A percentile compares a stretch with the other conserved stretches of the same genome.
phyloP scores from a whole-genome alignment of 2,888 invertebrate genomes.

The Cylloceria caligata region DNA sequence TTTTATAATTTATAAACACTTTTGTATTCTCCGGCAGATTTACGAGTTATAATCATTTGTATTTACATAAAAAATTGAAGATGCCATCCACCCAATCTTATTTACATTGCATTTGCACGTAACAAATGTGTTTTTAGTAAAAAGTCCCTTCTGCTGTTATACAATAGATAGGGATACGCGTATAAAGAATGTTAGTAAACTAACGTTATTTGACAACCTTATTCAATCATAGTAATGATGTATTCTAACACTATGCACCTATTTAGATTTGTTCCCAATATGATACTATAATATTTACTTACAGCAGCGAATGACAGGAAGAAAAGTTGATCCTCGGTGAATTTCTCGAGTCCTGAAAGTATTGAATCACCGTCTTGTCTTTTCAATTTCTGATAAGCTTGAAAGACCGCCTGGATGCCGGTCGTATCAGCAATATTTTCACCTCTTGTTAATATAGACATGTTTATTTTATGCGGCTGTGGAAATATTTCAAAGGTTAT shows the following conservation, averaged over 20 bases:
- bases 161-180: no score
- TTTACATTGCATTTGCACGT: no score
- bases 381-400: constrained; percentile 85
- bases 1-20: no score
- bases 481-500: not conserved
- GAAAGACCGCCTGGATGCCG: constrained; percentile 91
- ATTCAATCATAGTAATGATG: no score
- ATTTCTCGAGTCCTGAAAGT: constrained; percentile 88
- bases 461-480: not conserved
- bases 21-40: no score
- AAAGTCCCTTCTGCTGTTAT: no score
- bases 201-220: no score
- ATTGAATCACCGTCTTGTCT: constrained; percentile 79
- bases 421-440: constrained; percentile 96
- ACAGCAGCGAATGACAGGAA: constrained; percentile 86
- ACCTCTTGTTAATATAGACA: constrained; percentile 21
- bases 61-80: no score
- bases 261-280: not conserved
- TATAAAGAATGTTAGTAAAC: no score
- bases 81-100: no score
- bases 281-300: constrained; percentile 19
- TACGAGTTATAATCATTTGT: no score
- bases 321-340: constrained; percentile 90
- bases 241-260: not conserved
- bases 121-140: no score